Conservation (phyloP, 2,797 vertebrate species). For the Crocodylus rhombifer region DNA sequence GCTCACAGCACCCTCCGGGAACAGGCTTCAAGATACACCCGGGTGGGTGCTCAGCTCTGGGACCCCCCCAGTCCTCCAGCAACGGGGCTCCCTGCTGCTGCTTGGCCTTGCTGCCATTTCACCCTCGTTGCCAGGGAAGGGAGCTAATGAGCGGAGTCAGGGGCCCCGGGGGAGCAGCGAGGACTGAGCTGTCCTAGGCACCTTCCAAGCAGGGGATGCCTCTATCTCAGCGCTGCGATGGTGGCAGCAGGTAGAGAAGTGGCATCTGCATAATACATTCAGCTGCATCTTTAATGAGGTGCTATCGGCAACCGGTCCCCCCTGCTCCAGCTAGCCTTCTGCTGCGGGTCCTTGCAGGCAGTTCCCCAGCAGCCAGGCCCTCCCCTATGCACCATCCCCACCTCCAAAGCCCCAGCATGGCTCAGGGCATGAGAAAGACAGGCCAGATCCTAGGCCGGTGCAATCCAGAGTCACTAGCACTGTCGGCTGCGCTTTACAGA, state of each 20-base stretch:
- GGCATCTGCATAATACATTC: background rate
- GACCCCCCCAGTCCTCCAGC: background rate
- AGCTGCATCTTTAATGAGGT: background rate
- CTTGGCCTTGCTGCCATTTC: background rate
- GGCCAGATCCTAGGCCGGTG: too few species aligned
- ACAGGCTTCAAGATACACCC: too few species aligned
- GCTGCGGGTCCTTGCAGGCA: too few species aligned
- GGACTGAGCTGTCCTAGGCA: background rate
- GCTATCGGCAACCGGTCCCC: too few species aligned
- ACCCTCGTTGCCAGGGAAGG: background rate
- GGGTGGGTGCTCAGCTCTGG: too few species aligned
- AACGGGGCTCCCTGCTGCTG: background rate
- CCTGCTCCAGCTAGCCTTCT: too few species aligned
- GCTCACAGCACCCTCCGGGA: too few species aligned
- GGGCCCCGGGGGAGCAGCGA: rapidly evolving
- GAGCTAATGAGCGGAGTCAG: background rate
- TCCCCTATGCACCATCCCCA: background rate
- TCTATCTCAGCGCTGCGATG: background rate
- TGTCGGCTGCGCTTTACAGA: too few species aligned
- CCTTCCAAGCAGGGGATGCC: too few species aligned
- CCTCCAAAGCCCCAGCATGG: rapidly evolving
- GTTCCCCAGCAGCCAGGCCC: too few species aligned
- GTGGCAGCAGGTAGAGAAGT: background rate
- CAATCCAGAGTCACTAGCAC: too few species aligned
- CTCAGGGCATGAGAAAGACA: background rate